phyloP scores from a whole-genome alignment of 2,888 invertebrate genomes.

The Diaprepes abbreviatus region DNA sequence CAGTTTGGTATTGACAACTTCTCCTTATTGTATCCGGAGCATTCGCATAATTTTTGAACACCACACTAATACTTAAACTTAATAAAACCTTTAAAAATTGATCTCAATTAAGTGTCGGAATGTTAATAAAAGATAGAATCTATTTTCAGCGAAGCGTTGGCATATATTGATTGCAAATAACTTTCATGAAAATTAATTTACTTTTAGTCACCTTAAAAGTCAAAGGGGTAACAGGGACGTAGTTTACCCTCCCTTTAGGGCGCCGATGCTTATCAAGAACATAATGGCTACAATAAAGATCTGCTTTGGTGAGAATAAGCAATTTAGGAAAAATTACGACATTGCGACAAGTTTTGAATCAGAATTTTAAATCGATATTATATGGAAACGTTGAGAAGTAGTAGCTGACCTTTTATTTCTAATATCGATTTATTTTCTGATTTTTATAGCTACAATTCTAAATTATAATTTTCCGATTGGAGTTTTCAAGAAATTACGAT shows the following conservation, averaged over 20 bases:
- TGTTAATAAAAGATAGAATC: not conserved
- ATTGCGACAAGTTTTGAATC: conserved; percentile 15
- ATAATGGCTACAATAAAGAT: conserved; percentile 23
- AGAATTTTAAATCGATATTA: conserved; percentile 14
- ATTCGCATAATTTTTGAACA: no score
- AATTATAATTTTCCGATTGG: no score
- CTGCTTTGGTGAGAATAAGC: conserved; percentile 10
- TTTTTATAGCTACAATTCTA: no score
- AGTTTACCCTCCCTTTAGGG: not conserved
- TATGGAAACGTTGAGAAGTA: not conserved
- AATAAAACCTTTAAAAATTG: not conserved
- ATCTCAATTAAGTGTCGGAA: not conserved
- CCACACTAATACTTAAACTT: no score
- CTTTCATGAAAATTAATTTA: conserved; percentile 11
- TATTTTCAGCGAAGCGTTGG: not conserved
- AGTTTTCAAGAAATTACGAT: no score
- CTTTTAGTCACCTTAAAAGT: conserved; percentile 5
- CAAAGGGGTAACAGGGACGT: not conserved
- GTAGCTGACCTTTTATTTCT: not conserved
- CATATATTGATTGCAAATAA: not conserved
- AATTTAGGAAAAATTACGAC: conserved; percentile 17
- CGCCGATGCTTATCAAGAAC: conserved; percentile 17
- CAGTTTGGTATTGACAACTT: no score
- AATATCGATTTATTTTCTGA: not conserved
- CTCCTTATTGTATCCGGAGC: no score